phyloP scores from a whole-genome alignment of 2,888 invertebrate species.

The Xylocampa areola region DNA sequence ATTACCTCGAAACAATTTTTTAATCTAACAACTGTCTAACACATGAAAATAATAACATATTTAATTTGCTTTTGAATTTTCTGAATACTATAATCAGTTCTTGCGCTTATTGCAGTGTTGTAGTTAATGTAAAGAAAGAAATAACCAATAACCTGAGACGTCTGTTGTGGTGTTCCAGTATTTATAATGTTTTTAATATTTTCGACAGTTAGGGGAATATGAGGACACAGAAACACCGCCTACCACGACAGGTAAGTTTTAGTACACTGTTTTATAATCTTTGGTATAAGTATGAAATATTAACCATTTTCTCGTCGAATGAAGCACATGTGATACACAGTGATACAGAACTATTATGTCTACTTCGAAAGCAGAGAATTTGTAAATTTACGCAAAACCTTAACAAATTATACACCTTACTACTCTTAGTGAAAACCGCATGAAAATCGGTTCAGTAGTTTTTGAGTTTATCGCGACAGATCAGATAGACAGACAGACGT shows the following conservation, averaged over 20 bases:
- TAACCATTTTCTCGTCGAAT: too few species aligned
- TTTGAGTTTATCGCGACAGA: too few species aligned
- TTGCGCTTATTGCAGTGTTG: constrained; percentile 57
- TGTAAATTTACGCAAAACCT: too few species aligned
- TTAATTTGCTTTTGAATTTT: constrained; percentile 23
- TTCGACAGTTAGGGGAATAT: constrained; percentile 25
- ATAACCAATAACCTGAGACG: constrained; percentile 36
- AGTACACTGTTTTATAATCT: not conserved
- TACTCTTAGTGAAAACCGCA: too few species aligned
- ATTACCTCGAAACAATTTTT: not conserved
- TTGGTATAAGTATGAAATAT: not conserved
- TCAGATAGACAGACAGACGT: too few species aligned
- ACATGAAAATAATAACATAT: constrained; percentile 36
- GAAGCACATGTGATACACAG: too few species aligned
- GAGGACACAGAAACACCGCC: not conserved
- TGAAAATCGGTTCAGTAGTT: too few species aligned
- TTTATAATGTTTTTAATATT: constrained; percentile 12
- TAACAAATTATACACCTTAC: too few species aligned
- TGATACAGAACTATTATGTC: too few species aligned
- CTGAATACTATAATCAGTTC: constrained; percentile 35
- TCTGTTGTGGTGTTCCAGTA: not conserved
- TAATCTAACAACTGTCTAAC: constrained; percentile 15
- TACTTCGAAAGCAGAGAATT: too few species aligned
- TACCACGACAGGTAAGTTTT: constrained; percentile 4
- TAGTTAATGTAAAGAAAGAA: constrained; percentile 16